Percentiles rank a stretch among this genome's conserved stretches.
phyloP scores from a whole-genome alignment of 1,140 invertebrate genomes.

The Cyclargus thomasi region DNA sequence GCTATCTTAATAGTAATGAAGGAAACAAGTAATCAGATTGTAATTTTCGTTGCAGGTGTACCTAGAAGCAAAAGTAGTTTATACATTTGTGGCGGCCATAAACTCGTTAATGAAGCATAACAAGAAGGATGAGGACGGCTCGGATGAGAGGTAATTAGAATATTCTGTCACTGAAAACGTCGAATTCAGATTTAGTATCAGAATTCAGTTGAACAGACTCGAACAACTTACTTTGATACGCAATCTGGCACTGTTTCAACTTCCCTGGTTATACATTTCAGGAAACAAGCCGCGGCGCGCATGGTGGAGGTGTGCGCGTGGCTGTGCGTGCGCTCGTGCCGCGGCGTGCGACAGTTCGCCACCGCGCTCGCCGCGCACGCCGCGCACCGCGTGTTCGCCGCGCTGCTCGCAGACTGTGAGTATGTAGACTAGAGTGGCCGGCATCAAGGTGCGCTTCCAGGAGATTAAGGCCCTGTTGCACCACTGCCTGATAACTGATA shows the following conservation, averaged over 20 bases:
- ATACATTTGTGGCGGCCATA: constrained; percentile 84
- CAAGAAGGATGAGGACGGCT: constrained; percentile 40
- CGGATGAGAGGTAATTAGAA: constrained; percentile 47
- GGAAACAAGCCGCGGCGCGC: constrained; percentile 75
- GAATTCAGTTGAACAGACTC: no score
- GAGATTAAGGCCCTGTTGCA: no score
- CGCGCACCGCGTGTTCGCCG: constrained; percentile 74
- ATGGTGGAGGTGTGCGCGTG: constrained; percentile 82
- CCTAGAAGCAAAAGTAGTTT: constrained; percentile 83
- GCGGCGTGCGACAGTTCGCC: constrained; percentile 86
- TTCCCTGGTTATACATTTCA: not conserved
- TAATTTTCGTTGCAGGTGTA: constrained; percentile 75
- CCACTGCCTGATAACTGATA: no score
- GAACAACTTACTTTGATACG: no score
- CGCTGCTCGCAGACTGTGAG: constrained; percentile 75
- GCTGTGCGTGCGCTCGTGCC: constrained; percentile 81
- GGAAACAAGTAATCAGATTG: no score
- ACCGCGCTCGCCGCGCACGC: constrained; percentile 83
- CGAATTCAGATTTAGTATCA: no score
- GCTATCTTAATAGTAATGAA: no score
- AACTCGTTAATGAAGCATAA: constrained; percentile 77
- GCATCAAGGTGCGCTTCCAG: no score
- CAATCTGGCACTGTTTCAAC: no score
- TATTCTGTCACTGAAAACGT: no score
- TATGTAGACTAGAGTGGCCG: constrained; percentile 20